A percentile compares a stretch with the other conserved stretches of the same genome.
These are phyloP conservation scores for Bradypus variegatus DNA, from an alignment of 2,797 vertebrate genomes.

Conservation along the genomic window DNA sequence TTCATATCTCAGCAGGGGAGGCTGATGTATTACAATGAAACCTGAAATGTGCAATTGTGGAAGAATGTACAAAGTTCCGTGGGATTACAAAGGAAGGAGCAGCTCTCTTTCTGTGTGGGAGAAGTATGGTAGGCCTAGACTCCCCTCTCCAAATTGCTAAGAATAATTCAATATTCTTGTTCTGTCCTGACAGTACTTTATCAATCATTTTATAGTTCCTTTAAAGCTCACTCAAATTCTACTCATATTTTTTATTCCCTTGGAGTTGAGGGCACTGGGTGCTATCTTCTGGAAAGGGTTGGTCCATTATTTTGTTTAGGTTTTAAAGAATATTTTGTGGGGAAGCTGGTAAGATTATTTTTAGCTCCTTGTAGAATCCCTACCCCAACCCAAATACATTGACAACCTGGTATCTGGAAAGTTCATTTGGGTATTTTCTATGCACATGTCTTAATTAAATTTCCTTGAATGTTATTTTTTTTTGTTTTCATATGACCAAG, in stretches of 20 bases:
- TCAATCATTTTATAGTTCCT: not conserved
- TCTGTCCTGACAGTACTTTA: not conserved
- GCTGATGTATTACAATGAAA: not conserved
- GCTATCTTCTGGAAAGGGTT: not conserved
- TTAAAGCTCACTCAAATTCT: not conserved
- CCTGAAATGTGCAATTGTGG: not conserved
- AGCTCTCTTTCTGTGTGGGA: not conserved
- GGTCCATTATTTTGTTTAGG: not conserved
- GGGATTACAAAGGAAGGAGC: not conserved
- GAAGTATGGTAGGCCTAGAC: not conserved
- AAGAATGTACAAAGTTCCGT: not conserved
- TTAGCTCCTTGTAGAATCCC: not conserved
- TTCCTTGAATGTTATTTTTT: not conserved
- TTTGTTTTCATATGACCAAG: not conserved
- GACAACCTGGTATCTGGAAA: not conserved
- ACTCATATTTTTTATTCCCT: not conserved
- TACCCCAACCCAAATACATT: not conserved
- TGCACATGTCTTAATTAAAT: not conserved
- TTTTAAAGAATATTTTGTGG: not conserved
- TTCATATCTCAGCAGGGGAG: not conserved
- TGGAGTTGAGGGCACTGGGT: not conserved
- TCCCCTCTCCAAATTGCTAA: not conserved
- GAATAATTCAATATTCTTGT: not conserved
- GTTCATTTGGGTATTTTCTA: not conserved
- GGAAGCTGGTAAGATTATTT: not conserved